These are phyloP conservation scores for Bathynomus jamesi DNA, from an alignment of 1,140 invertebrate species.

Conservation along the genomic window DNA sequence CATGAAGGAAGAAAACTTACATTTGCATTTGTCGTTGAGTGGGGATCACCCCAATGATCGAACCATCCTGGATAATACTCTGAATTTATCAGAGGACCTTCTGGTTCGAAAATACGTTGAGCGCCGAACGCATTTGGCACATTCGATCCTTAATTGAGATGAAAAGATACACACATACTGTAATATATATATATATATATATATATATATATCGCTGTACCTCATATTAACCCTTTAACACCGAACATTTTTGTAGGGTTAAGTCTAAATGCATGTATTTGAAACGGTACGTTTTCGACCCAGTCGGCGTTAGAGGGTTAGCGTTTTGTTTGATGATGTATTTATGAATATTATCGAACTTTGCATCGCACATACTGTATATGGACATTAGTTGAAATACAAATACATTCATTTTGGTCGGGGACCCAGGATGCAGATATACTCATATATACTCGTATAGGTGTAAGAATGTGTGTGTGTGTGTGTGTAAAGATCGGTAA, in stretches of 20 bases:
- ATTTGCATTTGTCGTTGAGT: constrained; percentile 30
- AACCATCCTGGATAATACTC: constrained; percentile 44
- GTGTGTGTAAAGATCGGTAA: too few relatives aligned
- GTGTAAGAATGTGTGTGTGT: too few relatives aligned
- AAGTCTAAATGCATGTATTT: neutral
- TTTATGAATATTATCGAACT: too few relatives aligned
- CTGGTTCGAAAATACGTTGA: constrained; percentile 37
- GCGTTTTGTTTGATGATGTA: too few relatives aligned
- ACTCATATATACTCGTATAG: too few relatives aligned
- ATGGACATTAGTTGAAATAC: too few relatives aligned
- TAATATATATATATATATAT: neutral
- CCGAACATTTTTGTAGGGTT: neutral
- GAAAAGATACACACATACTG: neutral
- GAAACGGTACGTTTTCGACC: too few relatives aligned
- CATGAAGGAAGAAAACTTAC: constrained; percentile 5
- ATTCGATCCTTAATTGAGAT: neutral
- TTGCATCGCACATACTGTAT: too few relatives aligned
- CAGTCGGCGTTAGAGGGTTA: too few relatives aligned
- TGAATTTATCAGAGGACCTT: constrained; percentile 42
- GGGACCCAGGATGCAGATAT: too few relatives aligned
- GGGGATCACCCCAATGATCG: constrained; percentile 40
- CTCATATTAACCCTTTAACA: neutral
- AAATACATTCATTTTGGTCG: too few relatives aligned
- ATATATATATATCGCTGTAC: neutral
- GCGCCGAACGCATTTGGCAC: constrained; percentile 26